Base-by-base conservation (phyloP, 2,888 invertebrate genomes). In the Teleiodes luculella region DNA sequence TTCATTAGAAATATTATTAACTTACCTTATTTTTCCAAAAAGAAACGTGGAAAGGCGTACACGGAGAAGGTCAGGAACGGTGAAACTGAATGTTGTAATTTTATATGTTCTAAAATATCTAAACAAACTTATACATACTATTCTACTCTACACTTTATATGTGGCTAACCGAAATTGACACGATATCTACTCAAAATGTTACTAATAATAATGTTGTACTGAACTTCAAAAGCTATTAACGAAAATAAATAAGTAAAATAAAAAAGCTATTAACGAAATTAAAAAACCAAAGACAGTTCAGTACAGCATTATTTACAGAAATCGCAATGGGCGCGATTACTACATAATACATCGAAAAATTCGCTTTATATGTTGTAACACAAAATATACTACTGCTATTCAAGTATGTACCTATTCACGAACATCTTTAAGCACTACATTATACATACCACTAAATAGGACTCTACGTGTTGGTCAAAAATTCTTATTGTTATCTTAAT, bases 1-100 rank as follows among this genome's bases (percentile, higher is more conserved):
- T 13, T 28, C 1, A 35, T 30, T 41, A 11, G 16, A 53, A 10
- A 24, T 20, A 37, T 45, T 68, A 75, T 72, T 76, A 76, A 76
- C 66, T 37, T 57, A 55, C 64, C 64, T 82, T 79, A 81, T 77
- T 78, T 83, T 83, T 86, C 88, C 87, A 86, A 89, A 87, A 92
- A 92, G 92, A 91, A 91, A 91, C 92, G 92, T 83, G 93, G 92
- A 86, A 94, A 95, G 90, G 92, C 94, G 86, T 95, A 94, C 90
- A 93, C 93, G 79, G 91, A 94, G 92, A 94, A 95, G 95, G 95
- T 95, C 92, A 93, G 93, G 50, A 57, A 82, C 73, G 78, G 75
- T 85, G 75, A 75, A 80, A 74, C 71, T 86, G 72, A 72, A 86
- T 86, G 81, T 86, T 86, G 76, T 78, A 67, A 74, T 74, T 62